Evolutionary conservation across 64 coral and sea anemone species (phyloP), one percentile per base, ranked within the genome.

Genomic region (Anthopleura sola): DNA sequence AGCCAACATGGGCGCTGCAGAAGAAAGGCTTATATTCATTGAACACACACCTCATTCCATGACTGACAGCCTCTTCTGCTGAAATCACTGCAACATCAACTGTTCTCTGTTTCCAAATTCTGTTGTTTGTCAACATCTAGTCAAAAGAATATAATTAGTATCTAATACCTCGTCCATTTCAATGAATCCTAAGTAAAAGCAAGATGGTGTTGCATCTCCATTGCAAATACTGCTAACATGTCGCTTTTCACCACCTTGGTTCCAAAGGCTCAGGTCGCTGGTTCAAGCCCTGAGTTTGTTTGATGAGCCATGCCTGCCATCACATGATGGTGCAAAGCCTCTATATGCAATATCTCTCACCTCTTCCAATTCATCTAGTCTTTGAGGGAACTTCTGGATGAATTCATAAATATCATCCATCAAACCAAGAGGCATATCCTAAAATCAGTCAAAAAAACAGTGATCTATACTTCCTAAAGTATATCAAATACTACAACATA

Each of bases 391-490:
- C 14, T 91, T 99, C 48, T 88, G 55, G 85, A 94, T 86, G 39
- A 94, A 92, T 48, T 99, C 89, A 90, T 99, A 95, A 37, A 99
- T 99, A 51, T 99, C 97, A 80, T 99, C 97, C 92, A 99, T 92
- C 39, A 99, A 80, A 55, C 97, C 97, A 19, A 99, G 75, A 17
- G 97, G 97, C 39, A 99, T 58, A 85, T 99, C 97, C 97, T 99
- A 50, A 0, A 88, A 51, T 71, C 5, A 71, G 34, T 62, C 4
- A 62, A 56, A 4, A 11, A 7, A 53, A 53, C 16, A 53, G 0
- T 9, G 50, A 13, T 3, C 6, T 17, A 53, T 15, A 12, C 16
- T 44, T 3, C 3, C 49, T n/a, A n/a, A n/a, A n/a, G n/a, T n/a
- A n/a, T n/a, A n/a, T n/a, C n/a, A n/a, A n/a, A n/a, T n/a, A n/a